Evolutionary conservation across 2,113 vertebrate genomes (phyloP).

Genomic region (Actenoides hombroni): DNA sequence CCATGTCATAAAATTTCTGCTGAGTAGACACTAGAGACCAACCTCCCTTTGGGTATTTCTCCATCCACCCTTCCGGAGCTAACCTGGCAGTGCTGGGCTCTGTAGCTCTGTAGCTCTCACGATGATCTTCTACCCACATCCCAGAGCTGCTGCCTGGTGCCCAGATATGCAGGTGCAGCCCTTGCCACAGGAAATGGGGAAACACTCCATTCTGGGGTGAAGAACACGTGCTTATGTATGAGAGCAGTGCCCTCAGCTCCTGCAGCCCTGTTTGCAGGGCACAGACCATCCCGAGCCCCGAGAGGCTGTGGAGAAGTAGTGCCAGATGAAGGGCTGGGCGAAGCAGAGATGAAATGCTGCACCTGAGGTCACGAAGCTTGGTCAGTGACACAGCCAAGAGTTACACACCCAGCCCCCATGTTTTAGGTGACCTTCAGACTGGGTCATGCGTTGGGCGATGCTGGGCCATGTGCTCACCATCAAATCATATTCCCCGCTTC

Average conservation of each 20-base stretch:
- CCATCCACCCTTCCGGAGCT: not conserved
- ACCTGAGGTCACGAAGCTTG: not conserved
- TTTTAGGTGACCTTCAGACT: not conserved
- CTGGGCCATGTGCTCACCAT: not conserved
- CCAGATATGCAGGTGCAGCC: not conserved
- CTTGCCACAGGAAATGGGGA: not conserved
- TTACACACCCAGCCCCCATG: fast-evolving
- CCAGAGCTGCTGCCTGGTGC: not conserved
- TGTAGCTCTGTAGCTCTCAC: not conserved
- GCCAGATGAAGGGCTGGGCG: not conserved
- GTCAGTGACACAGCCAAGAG: not conserved
- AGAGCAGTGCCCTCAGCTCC: not conserved
- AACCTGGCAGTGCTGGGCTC: not conserved
- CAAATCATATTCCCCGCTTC: not conserved
- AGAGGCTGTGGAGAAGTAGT: not conserved
- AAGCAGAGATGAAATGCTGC: not conserved
- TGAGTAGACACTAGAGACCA: not conserved
- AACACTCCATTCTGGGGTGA: fast-evolving
- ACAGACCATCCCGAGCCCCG: not conserved
- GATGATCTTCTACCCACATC: not conserved
- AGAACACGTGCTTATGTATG: fast-evolving
- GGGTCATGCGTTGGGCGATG: not conserved
- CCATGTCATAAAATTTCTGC: not conserved
- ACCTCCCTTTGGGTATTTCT: not conserved
- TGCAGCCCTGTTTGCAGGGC: not conserved